These are phyloP conservation scores for Cephus nigrinus DNA, from an alignment of 2,888 invertebrate species.

Conservation along the genomic window DNA sequence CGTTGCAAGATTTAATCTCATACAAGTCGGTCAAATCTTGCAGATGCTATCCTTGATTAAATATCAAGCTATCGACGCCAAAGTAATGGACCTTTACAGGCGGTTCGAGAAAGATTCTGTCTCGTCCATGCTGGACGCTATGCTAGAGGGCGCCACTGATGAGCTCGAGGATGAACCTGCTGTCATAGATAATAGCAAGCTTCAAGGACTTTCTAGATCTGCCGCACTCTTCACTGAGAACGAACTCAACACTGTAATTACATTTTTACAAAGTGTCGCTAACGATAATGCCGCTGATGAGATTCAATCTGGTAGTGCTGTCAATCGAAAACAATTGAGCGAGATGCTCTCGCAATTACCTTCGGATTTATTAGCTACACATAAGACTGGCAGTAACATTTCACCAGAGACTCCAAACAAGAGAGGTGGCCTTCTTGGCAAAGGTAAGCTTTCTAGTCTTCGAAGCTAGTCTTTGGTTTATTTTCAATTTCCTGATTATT, in stretches of 20 bases:
- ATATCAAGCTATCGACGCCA: conserved; percentile 82
- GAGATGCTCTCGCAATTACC: conserved; percentile 68
- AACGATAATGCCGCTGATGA: conserved; percentile 50
- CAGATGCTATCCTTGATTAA: conserved; percentile 90
- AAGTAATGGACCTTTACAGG: conserved; percentile 80
- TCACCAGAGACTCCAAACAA: conserved; percentile 56
- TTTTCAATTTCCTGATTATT: background rate
- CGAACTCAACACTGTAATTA: conserved; percentile 74
- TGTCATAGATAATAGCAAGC: conserved; percentile 64
- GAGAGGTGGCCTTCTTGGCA: conserved; percentile 59
- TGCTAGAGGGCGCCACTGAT: conserved; percentile 69
- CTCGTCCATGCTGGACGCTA: conserved; percentile 80
- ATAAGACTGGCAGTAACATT: conserved; percentile 34
- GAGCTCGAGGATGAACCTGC: conserved; percentile 67
- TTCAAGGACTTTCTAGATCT: conserved; percentile 73
- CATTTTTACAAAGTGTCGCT: conserved; percentile 69
- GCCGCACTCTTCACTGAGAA: conserved; percentile 76
- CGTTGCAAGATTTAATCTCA: conserved; percentile 88
- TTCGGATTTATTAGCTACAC: conserved; percentile 32
- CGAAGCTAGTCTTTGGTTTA: background rate
- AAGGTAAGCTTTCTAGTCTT: conserved; percentile 54
- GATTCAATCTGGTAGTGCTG: conserved; percentile 38
- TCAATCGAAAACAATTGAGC: conserved; percentile 66
- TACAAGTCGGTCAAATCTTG: conserved; percentile 92
- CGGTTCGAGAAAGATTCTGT: conserved; percentile 85